Evolutionary conservation across 2,888 invertebrate genomes (phyloP).

Genomic region (Eupithecia inturbata): DNA sequence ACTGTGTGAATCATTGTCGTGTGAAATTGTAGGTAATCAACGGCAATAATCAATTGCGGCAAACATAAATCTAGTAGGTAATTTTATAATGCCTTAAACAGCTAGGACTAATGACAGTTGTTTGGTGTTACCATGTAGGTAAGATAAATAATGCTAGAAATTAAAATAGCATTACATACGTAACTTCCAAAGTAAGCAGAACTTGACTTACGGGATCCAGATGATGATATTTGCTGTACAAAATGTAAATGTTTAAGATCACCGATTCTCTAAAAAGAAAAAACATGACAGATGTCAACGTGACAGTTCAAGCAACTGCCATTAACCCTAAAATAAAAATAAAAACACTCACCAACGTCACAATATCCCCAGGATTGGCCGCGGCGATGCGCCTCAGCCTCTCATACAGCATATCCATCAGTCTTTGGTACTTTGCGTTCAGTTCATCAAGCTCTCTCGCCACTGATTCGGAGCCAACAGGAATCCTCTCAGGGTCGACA

Average conservation of each 20-base stretch:
- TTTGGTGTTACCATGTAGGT: conserved; percentile 20
- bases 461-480: conserved; percentile 88
- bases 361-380: conserved; percentile 88
- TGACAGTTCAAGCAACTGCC: conserved; percentile 19
- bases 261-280: not conserved
- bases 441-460: conserved; percentile 91
- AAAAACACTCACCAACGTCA: conserved; percentile 87
- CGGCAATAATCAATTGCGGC: not conserved
- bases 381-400: conserved; percentile 87
- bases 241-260: not conserved
- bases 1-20: conserved; percentile 26
- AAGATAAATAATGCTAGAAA: not conserved
- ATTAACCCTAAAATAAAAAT: conserved; percentile 14
- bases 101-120: conserved; percentile 23
- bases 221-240: not conserved
- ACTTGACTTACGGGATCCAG: not conserved
- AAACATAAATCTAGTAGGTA: not conserved
- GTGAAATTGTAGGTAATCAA: not conserved
- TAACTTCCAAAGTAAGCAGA: not conserved
- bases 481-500: conserved; percentile 61
- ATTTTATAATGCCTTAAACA: conserved; percentile 3
- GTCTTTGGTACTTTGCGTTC: conserved; percentile 90
- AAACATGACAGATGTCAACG: not conserved
- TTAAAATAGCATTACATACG: not conserved
- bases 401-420: conserved; percentile 88